A percentile compares a stretch with the other conserved stretches of the same genome.
Evolutionary conservation across 2,797 vertebrate species (phyloP).

Genomic region (Otus scops): DNA sequence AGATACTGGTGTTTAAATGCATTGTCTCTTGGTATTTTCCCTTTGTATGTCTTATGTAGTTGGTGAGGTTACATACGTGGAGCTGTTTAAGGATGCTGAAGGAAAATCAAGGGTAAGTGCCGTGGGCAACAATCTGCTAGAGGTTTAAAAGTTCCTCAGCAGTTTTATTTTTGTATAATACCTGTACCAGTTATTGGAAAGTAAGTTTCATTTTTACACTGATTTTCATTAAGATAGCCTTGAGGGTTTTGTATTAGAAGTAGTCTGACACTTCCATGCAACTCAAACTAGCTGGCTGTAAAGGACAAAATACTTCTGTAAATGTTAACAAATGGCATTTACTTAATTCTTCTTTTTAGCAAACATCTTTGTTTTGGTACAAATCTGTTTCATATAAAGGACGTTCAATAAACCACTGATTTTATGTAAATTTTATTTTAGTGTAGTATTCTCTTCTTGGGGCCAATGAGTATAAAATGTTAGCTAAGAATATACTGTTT

Average conservation of each 20-base stretch:
- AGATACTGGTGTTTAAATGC: conserved; percentile 98
- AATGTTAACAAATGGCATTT: conserved; percentile 71
- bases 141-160: conserved; percentile 97
- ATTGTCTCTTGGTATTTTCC: conserved; percentile 99
- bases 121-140: conserved; percentile 94
- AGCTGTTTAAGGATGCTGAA: conserved; percentile 99
- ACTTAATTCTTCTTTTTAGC: conserved; percentile 71
- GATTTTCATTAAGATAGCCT: conserved; percentile 75
- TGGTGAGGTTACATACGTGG: conserved; percentile 99
- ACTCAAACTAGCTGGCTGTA: conserved; percentile 70
- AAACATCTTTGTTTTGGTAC: conserved; percentile 73
- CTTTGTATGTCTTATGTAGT: conserved; percentile 99
- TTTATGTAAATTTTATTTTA: conserved; percentile 66
- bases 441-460: conserved; percentile 53
- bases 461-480: conserved; percentile 49
- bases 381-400: conserved; percentile 65
- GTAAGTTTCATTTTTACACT: conserved; percentile 85
- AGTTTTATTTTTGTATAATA: conserved; percentile 89
- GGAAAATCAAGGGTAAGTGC: conserved; percentile 99
- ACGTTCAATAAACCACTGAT: conserved; percentile 45
- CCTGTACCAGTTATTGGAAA: conserved; percentile 82
- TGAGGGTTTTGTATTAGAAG: conserved; percentile 74
- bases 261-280: conserved; percentile 69
- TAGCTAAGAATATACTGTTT: conserved; percentile 62
- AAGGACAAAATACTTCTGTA: conserved; percentile 69